Evolutionary conservation across 2,113 vertebrate genomes (phyloP), one percentile per base, ranked within the genome.

Genomic region (Percopsis transmontana): DNA sequence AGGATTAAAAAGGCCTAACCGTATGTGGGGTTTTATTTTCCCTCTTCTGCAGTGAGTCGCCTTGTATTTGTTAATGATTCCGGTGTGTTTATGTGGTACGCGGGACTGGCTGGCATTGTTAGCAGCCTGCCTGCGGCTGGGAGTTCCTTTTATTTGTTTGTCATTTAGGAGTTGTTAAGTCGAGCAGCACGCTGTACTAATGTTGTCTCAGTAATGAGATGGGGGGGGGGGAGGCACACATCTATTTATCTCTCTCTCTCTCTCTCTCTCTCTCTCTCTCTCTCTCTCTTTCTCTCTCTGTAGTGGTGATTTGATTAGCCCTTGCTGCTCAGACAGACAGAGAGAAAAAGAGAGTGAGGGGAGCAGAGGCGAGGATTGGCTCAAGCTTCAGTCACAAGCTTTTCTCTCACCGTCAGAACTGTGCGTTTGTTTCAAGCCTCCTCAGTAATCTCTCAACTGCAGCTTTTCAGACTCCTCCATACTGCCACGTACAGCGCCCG

Each of bases 131-230:
- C 62, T 5, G 45, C 33, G 16, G 67, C 55, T 63, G 27, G 47
- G 59, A 58, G 65, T 51, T n/a, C 54, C 21, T 69, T 59, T 62
- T 67, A 72, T 78, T 77, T 77, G 70, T 86, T 62, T 66, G 72
- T 82, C 73, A 38, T 77, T 74, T 69, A 70, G 66, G 59, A 58
- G 52, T 48, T 60, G 52, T 76, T 74, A 70, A 79, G 68, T 48
- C 56, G 48, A 72, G 62, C 40, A 2, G 62, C 59, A 66, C 56
- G 21, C 62, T 74, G 70, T 67, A 57, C 57, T 80, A 69, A 79
- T 81, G 79, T 33, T 61, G 61, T 70, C 4, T n/a, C 66, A 48
- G 66, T 86, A 88, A 88, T 82, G 79, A 83, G 76, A 74, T 71
- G 78, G n/a, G n/a, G n/a, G n/a, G n/a, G n/a, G n/a, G n/a, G 69